Percentiles rank a stretch among this genome's conserved stretches.
Conservation (phyloP, 2,113 vertebrate species). For the Festucalex cinctus region DNA sequence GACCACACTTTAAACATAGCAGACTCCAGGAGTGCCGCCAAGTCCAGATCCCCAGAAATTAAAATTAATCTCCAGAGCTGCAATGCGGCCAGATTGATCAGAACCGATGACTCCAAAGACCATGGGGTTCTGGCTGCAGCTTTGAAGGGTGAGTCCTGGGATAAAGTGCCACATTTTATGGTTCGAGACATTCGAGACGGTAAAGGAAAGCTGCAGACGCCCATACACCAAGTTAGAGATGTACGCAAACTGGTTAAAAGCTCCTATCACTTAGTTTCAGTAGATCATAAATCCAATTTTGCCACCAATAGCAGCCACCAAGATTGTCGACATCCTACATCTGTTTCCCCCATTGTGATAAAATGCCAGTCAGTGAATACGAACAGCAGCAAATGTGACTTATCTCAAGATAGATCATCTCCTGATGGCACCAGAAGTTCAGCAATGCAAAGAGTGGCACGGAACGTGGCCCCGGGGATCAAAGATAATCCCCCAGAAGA, state of each 20-base stretch:
- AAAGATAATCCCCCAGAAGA: slow-evolving; percentile 60
- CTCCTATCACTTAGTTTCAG: slow-evolving; percentile 81
- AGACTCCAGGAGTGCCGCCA: slow-evolving; percentile 38
- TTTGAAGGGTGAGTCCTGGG: slow-evolving; percentile 75
- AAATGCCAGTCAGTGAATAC: slow-evolving; percentile 87
- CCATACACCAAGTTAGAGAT: slow-evolving; percentile 91
- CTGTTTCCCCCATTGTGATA: slow-evolving; percentile 88
- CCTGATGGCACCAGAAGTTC: slow-evolving; percentile 69
- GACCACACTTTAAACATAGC: slow-evolving; percentile 47
- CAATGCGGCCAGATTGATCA: slow-evolving; percentile 69
- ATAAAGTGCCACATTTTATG: slow-evolving; percentile 88
- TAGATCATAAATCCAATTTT: slow-evolving; percentile 73
- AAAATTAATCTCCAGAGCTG: slow-evolving; percentile 82
- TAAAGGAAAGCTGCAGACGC: slow-evolving; percentile 80
- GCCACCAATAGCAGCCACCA: slow-evolving; percentile 62
- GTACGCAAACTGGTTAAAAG: slow-evolving; percentile 93
- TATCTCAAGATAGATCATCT: slow-evolving; percentile 47
- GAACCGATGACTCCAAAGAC: slow-evolving; percentile 69
- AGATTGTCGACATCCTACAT: slow-evolving; percentile 60
- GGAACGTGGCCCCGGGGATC: slow-evolving; percentile 64
- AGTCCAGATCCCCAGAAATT: slow-evolving; percentile 84
- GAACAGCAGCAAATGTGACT: slow-evolving; percentile 61
- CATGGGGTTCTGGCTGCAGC: slow-evolving; percentile 56
- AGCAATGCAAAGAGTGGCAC: slow-evolving; percentile 70
- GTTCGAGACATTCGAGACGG: slow-evolving; percentile 87